phyloP scores from a whole-genome alignment of 2,797 vertebrate species.

The Leptodactylus fallax region DNA sequence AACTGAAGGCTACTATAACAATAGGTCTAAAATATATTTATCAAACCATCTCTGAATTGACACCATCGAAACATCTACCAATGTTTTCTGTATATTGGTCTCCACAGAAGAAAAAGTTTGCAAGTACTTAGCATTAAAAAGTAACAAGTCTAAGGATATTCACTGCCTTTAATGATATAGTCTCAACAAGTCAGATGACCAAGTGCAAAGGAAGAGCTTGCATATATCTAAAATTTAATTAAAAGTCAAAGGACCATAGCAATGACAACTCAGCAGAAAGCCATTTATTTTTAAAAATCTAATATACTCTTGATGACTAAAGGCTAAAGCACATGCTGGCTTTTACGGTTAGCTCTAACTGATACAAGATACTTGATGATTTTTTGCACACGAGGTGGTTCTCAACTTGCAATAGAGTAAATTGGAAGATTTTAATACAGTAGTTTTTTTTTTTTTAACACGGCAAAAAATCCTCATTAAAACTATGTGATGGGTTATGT shows the following conservation, averaged over 20 bases:
- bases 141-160: conserved; percentile 80
- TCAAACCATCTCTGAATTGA: not conserved
- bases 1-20: not conserved
- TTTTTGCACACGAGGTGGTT: conserved; percentile 87
- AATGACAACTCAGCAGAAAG: conserved; percentile 89
- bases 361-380: conserved; percentile 87
- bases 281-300: conserved; percentile 93
- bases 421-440: conserved; percentile 98
- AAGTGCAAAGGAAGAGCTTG: conserved; percentile 77
- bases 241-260: conserved; percentile 89
- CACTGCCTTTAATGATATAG: conserved; percentile 75
- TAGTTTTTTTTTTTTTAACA: conserved; percentile 87
- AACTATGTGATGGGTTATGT: conserved; percentile 84
- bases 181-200: conserved; percentile 76
- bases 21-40: not conserved
- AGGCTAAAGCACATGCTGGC: conserved; percentile 90
- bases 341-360: conserved; percentile 92
- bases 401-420: conserved; percentile 90
- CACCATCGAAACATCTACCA: not conserved
- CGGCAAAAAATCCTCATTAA: conserved; percentile 97
- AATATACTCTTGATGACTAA: conserved; percentile 91
- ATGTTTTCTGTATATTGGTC: conserved; percentile 47
- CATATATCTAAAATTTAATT: conserved; percentile 91
- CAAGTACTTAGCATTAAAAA: conserved; percentile 77
- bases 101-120: conserved; percentile 69